A percentile compares a stretch with the other conserved stretches of the same genome.
Conservation (phyloP, 2,113 vertebrate species). For the Embiotoca jacksoni region DNA sequence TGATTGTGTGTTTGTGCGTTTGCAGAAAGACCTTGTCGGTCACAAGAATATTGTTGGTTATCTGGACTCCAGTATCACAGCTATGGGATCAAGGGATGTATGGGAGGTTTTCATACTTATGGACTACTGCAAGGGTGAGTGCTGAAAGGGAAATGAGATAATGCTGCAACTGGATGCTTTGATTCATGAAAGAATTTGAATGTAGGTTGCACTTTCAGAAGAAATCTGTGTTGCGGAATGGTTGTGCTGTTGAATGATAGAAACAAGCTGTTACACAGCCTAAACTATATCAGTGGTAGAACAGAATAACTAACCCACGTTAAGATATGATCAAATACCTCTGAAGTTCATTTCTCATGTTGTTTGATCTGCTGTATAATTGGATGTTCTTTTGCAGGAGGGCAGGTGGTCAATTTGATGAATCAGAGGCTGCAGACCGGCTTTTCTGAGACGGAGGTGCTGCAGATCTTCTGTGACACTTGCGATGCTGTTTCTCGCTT, state of each 20-base stretch:
- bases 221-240: neutral
- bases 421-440: slow-evolving; percentile 97
- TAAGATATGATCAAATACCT: neutral
- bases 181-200: neutral
- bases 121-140: slow-evolving; percentile 97
- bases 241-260: neutral
- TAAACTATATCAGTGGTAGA: too few relatives aligned
- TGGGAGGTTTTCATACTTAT: slow-evolving; percentile 99
- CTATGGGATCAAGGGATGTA: slow-evolving; percentile 93
- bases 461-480: slow-evolving; percentile 98
- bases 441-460: slow-evolving; percentile 93
- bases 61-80: slow-evolving; percentile 96
- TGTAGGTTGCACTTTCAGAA: neutral
- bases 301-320: too few relatives aligned
- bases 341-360: neutral
- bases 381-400: slow-evolving; percentile 83
- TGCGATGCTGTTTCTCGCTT: slow-evolving; percentile 94
- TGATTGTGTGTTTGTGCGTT: slow-evolving; percentile 22
- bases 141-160: neutral
- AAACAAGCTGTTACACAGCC: too few relatives aligned
- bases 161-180: neutral
- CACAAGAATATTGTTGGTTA: slow-evolving; percentile 99
- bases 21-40: slow-evolving; percentile 93
- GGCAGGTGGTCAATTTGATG: slow-evolving; percentile 98
- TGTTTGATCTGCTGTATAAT: neutral